Evolutionary conservation across 2,797 vertebrate genomes (phyloP).

Genomic region (Sebastes goodei): DNA sequence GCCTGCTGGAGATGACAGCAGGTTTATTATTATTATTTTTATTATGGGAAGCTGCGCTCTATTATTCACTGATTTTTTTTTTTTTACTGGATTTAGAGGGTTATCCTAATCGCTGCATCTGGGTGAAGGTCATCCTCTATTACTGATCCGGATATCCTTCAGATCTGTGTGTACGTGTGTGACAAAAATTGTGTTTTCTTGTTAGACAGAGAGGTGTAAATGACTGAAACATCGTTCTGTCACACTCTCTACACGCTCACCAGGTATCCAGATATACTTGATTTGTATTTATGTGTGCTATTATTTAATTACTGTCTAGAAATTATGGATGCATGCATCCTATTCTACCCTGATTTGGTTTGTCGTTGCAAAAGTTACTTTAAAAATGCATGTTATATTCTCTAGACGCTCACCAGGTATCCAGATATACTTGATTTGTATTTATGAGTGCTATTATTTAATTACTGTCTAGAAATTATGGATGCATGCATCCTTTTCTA

Average conservation of each 20-base stretch:
- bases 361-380: constrained; percentile 3
- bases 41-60: constrained; percentile 20
- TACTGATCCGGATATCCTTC: constrained; percentile 33
- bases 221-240: neutral
- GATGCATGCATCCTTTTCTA: neutral
- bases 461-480: neutral
- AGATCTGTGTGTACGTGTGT: constrained; percentile 1
- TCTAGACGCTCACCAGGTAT: neutral
- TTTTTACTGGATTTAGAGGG: constrained; percentile 32
- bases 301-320: neutral
- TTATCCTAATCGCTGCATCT: constrained; percentile 37
- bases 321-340: neutral
- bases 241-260: neutral
- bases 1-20: constrained; percentile 42
- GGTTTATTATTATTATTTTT: constrained; percentile 43
- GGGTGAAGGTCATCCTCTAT: constrained; percentile 64
- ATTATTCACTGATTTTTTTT: constrained; percentile 38
- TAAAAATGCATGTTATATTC: neutral
- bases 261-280: neutral
- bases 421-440: neutral
- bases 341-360: neutral
- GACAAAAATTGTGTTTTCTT: neutral
- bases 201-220: neutral
- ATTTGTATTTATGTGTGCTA: neutral
- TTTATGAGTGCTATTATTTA: neutral